These are phyloP conservation scores for Aptenodytes forsteri DNA, from an alignment of 2,113 vertebrate species.

Conservation along the genomic window DNA sequence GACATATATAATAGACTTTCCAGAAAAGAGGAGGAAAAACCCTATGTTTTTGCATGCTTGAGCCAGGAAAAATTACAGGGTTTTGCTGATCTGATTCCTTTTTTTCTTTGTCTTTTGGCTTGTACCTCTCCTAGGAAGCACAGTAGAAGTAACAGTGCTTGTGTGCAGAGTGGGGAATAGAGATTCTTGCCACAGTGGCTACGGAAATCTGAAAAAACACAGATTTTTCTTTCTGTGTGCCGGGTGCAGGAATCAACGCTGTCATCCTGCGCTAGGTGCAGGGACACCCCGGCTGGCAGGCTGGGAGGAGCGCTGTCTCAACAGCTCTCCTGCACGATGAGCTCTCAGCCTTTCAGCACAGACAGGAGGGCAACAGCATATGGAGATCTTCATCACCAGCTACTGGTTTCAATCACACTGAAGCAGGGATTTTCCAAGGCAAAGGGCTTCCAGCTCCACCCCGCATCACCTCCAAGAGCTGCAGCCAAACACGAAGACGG, in stretches of 20 bases:
- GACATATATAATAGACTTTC: neutral
- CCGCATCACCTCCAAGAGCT: neutral
- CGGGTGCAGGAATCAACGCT: rapidly evolving
- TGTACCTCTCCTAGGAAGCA: neutral
- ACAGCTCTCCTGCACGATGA: neutral
- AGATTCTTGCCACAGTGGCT: neutral
- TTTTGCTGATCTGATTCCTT: constrained; percentile 14
- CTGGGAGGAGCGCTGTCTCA: neutral
- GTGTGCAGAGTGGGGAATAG: neutral
- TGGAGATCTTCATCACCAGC: neutral
- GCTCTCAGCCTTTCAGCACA: neutral
- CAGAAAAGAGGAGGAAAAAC: constrained; percentile 26
- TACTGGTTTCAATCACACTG: neutral
- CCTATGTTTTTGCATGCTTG: neutral
- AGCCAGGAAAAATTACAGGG: constrained; percentile 29
- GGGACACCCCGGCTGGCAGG: neutral
- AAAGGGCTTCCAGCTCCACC: neutral
- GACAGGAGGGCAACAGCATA: neutral
- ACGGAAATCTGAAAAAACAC: neutral
- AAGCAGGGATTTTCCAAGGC: neutral
- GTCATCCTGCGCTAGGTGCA: neutral
- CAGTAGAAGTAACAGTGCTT: neutral
- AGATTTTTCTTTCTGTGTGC: neutral
- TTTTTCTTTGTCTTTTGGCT: neutral
- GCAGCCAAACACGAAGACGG: neutral